Conservation (phyloP, 2,888 invertebrate species). For the Hyposoter dolosus region DNA sequence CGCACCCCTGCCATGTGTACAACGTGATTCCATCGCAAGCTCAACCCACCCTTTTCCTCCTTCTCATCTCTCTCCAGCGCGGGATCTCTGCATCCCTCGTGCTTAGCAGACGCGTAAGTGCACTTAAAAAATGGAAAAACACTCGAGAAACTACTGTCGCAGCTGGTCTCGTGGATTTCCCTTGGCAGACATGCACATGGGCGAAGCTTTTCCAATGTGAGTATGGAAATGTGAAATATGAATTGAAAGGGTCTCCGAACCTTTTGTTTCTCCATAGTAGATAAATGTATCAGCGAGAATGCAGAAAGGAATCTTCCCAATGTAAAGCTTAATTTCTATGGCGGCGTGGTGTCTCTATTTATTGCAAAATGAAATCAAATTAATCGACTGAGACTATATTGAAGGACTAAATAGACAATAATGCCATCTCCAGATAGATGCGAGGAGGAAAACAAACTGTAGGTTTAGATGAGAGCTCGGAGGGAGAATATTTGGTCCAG, state of each 20-base stretch:
- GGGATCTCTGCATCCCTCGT: conserved; percentile 27
- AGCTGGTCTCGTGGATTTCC: conserved; percentile 75
- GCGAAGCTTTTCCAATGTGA: neutral
- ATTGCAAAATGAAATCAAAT: neutral
- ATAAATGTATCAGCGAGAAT: neutral
- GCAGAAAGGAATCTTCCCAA: neutral
- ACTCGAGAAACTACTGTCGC: conserved; percentile 75
- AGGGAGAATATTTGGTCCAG: neutral
- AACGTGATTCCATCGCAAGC: conserved; percentile 33
- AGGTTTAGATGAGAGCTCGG: neutral
- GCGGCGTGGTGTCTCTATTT: neutral
- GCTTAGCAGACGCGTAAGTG: conserved; percentile 72
- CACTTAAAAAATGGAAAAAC: conserved; percentile 79
- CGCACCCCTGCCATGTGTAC: conserved; percentile 6
- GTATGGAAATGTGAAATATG: conserved; percentile 17
- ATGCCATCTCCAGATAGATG: neutral
- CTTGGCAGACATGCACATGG: conserved; percentile 42
- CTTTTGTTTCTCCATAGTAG: neutral
- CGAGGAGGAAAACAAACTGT: neutral
- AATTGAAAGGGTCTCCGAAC: neutral
- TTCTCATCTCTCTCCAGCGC: conserved; percentile 8
- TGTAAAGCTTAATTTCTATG: neutral
- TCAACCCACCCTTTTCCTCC: conserved; percentile 35
- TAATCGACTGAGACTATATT: neutral
- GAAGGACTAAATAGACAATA: neutral